Evolutionary conservation across 1,140 invertebrate species (phyloP), one percentile per base, ranked within the genome.

Genomic region (Ctenoplectra terminalis): DNA sequence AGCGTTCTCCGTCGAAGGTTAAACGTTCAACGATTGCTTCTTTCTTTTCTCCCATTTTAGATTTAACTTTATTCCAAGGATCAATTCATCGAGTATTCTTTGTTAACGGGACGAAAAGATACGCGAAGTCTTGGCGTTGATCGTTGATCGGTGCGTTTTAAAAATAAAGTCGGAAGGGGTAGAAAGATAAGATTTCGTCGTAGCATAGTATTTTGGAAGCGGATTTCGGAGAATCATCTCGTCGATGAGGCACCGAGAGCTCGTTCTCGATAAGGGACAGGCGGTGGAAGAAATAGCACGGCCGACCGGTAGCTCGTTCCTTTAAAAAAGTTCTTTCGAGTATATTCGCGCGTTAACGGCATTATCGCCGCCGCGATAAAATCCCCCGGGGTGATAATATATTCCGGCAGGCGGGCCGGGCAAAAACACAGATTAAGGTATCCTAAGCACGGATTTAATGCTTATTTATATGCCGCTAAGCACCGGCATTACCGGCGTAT

Each of bases 401-500:
- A 93, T 93, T 93, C 93, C 81, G 74, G 74, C 67, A 73, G 83
- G 87, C 86, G 84, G 89, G 77, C 77, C 20, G 48, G 77, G 89
- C 91, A 94, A 90, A 90, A 93, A 91, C 93, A 93, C 90, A 93
- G 92, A 94, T 93, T 93, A 93, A 94, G 92, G 81, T 90, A 73
- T 90, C 88, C 93, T 92, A 92, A 93, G 93, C 92, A 92, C 91
- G 92, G 93, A 94, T 94, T 93, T 93, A 93, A 93, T 90, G 93
- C 91, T 93, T 94, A 94, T 94, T 94, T 94, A 94, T 93, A 93
- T 91, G 91, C 89, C 87, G 91, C 93, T 94, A 94, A 94, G 93
- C 93, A 91, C 88, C 88, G 77, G 91, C 89, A 93, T 94, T 94
- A 94, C 89, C 83, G 88, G 82, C 90, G 92, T 90, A 92, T 93